Base-by-base conservation (phyloP, 2,888 invertebrate species). In the Horisme vitalbata region DNA sequence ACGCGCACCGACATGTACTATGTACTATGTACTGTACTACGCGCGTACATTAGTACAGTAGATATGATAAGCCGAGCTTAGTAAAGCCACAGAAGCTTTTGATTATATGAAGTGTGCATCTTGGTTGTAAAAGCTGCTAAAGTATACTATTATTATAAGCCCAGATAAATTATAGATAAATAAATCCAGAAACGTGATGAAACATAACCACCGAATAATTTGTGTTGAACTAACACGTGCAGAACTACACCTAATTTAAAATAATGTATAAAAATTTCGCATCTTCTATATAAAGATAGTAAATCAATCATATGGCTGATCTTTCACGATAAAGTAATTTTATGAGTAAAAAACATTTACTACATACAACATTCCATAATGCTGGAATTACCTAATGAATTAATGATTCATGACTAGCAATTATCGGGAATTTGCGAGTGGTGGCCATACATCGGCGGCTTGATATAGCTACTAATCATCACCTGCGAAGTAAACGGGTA, bases 261-360 rank as follows among this genome's bases (percentile, higher is more conserved):
- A 24, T 21, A 20, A 14, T 12, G 9, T 36, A 34, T 44, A 45
- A 49, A 43, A 44, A 35, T 26, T 23, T 44, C 33, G 32, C 23
- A 43, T 35, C 11, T 32, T 30, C 50, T 24, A 47, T 51, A 57
- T 48, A 36, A 48, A 51, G 15, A 41, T 47, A 45, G 43, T 58
- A 58, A 53, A 56, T 55, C 47, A 58, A 54, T 50, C 52, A 45
- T 44, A 44, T 21, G 41, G 43, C 45, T 45, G 55, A 58, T 54
- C 36, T 50, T 46, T 14, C 10, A 34, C 30, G 33, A 27, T 52
- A 38, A 49, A 53, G 33, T n/a, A 31, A 46, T 39, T 45, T 54
- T 45, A 55, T 34, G 46, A 39, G 24, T n/a, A 36, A 45, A 52
- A 45, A 47, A 45, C 21, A 45, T 49, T 36, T 24, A 36, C 34